Evolutionary conservation across 2,797 vertebrate species (phyloP).

Genomic region (Paedocypris micromegethes): DNA sequence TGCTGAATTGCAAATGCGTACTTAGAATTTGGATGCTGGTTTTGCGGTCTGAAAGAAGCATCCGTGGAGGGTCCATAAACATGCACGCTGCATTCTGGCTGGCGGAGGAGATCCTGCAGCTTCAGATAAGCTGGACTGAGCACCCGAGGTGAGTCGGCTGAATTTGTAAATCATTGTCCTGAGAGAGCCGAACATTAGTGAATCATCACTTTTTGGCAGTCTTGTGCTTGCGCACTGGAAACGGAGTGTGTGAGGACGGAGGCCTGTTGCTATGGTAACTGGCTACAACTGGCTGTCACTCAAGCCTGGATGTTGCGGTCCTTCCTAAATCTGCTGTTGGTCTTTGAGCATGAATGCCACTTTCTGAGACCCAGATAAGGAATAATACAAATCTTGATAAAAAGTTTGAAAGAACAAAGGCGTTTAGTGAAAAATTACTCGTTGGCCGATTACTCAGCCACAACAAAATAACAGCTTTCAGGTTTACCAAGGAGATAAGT

Average conservation of each 20-base stretch:
- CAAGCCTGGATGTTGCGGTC: slow-evolving; percentile 63
- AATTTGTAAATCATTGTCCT: slow-evolving; percentile 65
- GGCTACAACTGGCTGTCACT: slow-evolving; percentile 69
- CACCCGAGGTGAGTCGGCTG: slow-evolving; percentile 51
- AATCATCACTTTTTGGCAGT: slow-evolving; percentile 16
- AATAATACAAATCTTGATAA: slow-evolving; percentile 71
- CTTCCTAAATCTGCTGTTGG: slow-evolving; percentile 67
- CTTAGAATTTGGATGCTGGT: slow-evolving; percentile 40
- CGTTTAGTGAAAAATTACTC: slow-evolving; percentile 47
- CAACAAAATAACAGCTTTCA: slow-evolving; percentile 43
- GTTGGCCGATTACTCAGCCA: slow-evolving; percentile 61
- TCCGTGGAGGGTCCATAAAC: slow-evolving; percentile 32
- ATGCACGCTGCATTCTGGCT: slow-evolving; percentile 50
- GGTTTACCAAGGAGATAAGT: slow-evolving; percentile 60
- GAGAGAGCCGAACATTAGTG: slow-evolving; percentile 42
- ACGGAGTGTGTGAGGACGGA: slow-evolving; percentile 58
- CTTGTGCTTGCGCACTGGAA: slow-evolving; percentile 9
- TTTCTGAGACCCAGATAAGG: slow-evolving; percentile 69
- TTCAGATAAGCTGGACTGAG: slow-evolving; percentile 60
- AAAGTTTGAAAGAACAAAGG: slow-evolving; percentile 55
- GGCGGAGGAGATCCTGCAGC: slow-evolving; percentile 57
- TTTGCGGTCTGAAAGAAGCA: slow-evolving; percentile 28
- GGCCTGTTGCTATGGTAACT: slow-evolving; percentile 80
- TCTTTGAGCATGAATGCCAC: slow-evolving; percentile 64
- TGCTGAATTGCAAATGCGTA: slow-evolving; percentile 53